Evolutionary conservation across 1,140 invertebrate genomes (phyloP).

Genomic region (Artemia franciscana): DNA sequence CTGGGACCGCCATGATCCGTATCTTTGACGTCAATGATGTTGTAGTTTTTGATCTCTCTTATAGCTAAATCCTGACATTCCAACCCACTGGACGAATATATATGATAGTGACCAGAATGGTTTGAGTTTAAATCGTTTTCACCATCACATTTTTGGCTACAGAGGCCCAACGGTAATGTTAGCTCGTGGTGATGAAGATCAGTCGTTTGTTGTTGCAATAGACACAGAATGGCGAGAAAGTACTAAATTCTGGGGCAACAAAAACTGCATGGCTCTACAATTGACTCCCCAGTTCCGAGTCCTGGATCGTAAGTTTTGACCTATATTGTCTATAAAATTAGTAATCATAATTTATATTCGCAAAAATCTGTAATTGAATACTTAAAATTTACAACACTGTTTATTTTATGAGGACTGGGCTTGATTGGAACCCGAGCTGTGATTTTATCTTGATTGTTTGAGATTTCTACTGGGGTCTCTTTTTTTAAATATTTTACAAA

Average conservation of each 20-base stretch:
- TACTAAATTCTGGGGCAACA: slow-evolving; percentile 55
- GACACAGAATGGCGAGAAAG: slow-evolving; percentile 64
- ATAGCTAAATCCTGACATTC: slow-evolving; percentile 24
- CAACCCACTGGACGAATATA: slow-evolving; percentile 55
- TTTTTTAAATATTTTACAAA: too few relatives aligned
- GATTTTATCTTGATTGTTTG: too few relatives aligned
- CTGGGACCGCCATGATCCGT: too few relatives aligned
- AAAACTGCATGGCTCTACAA: slow-evolving; percentile 49
- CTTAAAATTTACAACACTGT: not conserved
- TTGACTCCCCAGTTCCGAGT: slow-evolving; percentile 43
- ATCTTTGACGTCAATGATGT: too few relatives aligned
- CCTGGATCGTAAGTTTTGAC: slow-evolving; percentile 23
- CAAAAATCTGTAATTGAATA: too few relatives aligned
- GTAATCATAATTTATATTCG: too few relatives aligned
- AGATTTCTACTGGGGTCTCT: too few relatives aligned
- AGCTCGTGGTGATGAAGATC: slow-evolving; percentile 35
- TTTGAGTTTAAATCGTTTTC: slow-evolving; percentile 58
- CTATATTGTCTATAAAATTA: too few relatives aligned
- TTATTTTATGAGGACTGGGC: too few relatives aligned
- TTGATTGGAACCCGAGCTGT: too few relatives aligned
- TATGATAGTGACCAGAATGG: slow-evolving; percentile 65
- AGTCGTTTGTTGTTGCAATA: slow-evolving; percentile 47
- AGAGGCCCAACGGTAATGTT: slow-evolving; percentile 56
- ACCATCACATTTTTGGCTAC: slow-evolving; percentile 64
- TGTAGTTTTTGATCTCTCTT: too few relatives aligned